Evolutionary conservation across 2,888 invertebrate species (phyloP), one percentile per base, ranked within the genome.

Genomic region (Oegoconia quadripuncta): DNA sequence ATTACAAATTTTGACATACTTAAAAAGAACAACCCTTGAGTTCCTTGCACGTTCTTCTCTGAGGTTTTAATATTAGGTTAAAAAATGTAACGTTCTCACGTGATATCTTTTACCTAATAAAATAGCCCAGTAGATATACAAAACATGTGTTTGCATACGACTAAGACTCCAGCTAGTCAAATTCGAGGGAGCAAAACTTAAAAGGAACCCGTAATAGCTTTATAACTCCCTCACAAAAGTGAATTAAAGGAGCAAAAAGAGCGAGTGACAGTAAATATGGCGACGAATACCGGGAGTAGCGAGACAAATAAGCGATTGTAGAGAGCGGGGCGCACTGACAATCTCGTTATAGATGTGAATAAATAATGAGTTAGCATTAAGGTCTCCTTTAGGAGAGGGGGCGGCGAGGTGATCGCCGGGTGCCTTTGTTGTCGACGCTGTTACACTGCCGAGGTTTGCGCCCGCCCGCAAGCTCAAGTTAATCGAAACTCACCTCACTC

Each of bases 311-410:
- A 59, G 61, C 56, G 52, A 58, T 46, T 52, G 55, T 56, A 60
- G 63, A 56, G 56, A 47, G 59, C 55, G 49, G 51, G 62, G 74
- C 73, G 72, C 72, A 72, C 81, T 75, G 79, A 78, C 79, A 82
- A 84, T 82, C 78, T 81, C 79, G 81, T 82, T 82, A 82, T 74
- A 77, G 75, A 81, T 74, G 81, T 86, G 81, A 86, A 86, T 86
- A 83, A 86, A 83, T 82, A 84, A 84, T 83, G 78, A 81, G 77
- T 74, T 66, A 74, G 78, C 80, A 81, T 79, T 79, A 78, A 78
- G 74, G 8, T n/a, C 72, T 63, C 68, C 73, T 65, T 60, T 60
- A 65, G 65, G 66, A 56, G 59, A 55, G 65, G 68, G 69, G 25
- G 58, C 25, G 44, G 35, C 23, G 35, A 30, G 18, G 42, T 41